phyloP scores from a whole-genome alignment of 1,140 invertebrate genomes.

The Oscheius sp. region DNA sequence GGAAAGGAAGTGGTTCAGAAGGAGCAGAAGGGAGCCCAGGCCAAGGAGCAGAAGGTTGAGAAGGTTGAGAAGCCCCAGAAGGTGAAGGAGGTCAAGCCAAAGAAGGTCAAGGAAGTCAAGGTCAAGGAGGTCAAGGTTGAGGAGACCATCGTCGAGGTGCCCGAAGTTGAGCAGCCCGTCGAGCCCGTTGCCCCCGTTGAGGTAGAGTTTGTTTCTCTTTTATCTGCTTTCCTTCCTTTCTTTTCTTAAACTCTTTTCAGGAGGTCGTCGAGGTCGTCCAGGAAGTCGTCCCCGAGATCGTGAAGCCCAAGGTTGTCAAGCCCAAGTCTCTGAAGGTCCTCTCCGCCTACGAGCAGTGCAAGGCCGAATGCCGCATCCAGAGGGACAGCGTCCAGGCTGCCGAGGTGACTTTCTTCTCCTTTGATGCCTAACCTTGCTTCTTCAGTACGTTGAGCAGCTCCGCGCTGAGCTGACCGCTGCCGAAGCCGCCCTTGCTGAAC shows the following conservation, averaged over 20 bases:
- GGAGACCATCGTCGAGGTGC: slow-evolving; percentile 1
- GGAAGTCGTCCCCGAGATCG: neutral
- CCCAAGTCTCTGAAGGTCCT: slow-evolving; percentile 21
- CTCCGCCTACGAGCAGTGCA: slow-evolving; percentile 27
- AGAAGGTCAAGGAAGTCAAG: neutral
- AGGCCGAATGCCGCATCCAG: slow-evolving; percentile 27
- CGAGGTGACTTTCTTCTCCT: slow-evolving; percentile 1
- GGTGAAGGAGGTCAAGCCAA: neutral
- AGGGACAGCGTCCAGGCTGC: slow-evolving; percentile 24
- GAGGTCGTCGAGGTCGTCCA: slow-evolving; percentile 8
- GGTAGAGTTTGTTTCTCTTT: neutral
- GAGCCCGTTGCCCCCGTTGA: neutral
- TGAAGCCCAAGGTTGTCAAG: slow-evolving; percentile 4
- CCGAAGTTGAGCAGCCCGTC: neutral
- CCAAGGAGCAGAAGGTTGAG: neutral
- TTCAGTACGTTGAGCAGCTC: slow-evolving; percentile 35
- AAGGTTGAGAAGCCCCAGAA: slow-evolving; percentile 3
- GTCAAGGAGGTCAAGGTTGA: neutral
- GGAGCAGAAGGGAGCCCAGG: neutral
- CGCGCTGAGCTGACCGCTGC: slow-evolving; percentile 11
- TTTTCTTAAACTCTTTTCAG: neutral
- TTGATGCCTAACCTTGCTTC: neutral
- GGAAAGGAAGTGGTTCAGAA: neutral
- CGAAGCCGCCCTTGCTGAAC: slow-evolving; percentile 21
- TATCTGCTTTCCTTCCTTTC: neutral